Evolutionary conservation across 2,797 vertebrate species (phyloP).

Genomic region (Allobates femoralis): DNA sequence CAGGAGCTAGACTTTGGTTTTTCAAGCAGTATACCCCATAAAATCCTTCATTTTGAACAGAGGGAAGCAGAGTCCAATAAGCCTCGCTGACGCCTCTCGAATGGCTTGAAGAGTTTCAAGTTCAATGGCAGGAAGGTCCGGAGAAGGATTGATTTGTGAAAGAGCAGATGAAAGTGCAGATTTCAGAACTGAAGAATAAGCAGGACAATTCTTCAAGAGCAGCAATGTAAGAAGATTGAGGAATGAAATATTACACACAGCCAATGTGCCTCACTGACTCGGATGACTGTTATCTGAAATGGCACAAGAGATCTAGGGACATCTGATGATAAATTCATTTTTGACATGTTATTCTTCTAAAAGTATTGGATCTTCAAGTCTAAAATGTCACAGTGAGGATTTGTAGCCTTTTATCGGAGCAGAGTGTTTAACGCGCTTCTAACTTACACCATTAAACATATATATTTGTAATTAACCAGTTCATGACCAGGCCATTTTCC

Average conservation of each 20-base stretch:
- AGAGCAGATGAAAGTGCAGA: conserved; percentile 45
- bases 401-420: conserved; percentile 15
- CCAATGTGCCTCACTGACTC: conserved; percentile 27
- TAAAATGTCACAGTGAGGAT: conserved; percentile 34
- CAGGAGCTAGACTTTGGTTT: conserved; percentile 24
- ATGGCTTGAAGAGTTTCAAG: conserved; percentile 39
- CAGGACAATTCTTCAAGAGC: conserved; percentile 51
- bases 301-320: conserved; percentile 42
- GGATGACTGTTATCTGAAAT: conserved; percentile 46
- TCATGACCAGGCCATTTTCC: too few species aligned
- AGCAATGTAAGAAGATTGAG: conserved; percentile 47
- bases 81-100: not conserved
- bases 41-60: too few species aligned
- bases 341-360: conserved; percentile 49
- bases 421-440: not conserved
- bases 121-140: conserved; percentile 43
- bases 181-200: conserved; percentile 41
- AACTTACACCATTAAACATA: not conserved
- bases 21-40: conserved; percentile 15
- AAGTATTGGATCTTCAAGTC: conserved; percentile 10
- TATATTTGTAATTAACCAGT: too few species aligned
- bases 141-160: conserved; percentile 44
- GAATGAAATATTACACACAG: conserved; percentile 51
- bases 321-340: conserved; percentile 50
- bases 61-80: conserved; percentile 25